A percentile compares a stretch with the other conserved stretches of the same genome.
Evolutionary conservation across 2,113 vertebrate genomes (phyloP).

Genomic region (Colius striatus): DNA sequence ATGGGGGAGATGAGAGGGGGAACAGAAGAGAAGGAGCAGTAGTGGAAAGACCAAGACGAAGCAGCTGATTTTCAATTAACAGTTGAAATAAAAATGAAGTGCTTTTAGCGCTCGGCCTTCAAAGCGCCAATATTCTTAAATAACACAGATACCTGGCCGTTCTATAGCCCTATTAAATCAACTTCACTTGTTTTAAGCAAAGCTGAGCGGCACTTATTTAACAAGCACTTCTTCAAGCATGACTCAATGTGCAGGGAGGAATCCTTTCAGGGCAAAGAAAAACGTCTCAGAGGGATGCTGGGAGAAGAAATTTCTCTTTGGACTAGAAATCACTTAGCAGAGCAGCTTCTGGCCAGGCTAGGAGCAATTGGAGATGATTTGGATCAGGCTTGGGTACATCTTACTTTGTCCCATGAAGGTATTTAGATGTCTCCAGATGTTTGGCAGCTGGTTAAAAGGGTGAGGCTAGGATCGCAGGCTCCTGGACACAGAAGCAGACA

Average conservation of each 20-base stretch:
- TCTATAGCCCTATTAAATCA: slow-evolving; percentile 55
- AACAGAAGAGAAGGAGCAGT: background rate
- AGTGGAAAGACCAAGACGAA: background rate
- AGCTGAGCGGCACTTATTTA: background rate
- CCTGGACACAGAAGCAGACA: background rate
- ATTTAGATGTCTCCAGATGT: accelerated
- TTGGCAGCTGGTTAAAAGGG: background rate
- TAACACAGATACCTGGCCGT: slow-evolving; percentile 31
- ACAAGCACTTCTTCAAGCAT: background rate
- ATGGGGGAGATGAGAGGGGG: background rate
- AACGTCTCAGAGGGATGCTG: background rate
- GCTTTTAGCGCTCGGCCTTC: slow-evolving; percentile 22
- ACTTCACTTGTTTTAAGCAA: slow-evolving; percentile 44
- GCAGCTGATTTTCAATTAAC: slow-evolving; percentile 57
- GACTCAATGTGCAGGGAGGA: background rate
- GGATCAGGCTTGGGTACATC: background rate
- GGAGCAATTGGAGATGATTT: background rate
- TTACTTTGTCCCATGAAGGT: background rate
- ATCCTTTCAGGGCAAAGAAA: background rate
- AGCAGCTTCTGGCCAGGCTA: background rate
- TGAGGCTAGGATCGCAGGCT: background rate
- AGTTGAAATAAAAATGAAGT: slow-evolving; percentile 52
- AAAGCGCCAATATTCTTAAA: slow-evolving; percentile 55
- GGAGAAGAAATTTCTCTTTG: background rate
- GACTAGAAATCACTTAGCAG: background rate